Base-by-base conservation (phyloP, 2,888 invertebrate genomes). In the Axea sp. region DNA sequence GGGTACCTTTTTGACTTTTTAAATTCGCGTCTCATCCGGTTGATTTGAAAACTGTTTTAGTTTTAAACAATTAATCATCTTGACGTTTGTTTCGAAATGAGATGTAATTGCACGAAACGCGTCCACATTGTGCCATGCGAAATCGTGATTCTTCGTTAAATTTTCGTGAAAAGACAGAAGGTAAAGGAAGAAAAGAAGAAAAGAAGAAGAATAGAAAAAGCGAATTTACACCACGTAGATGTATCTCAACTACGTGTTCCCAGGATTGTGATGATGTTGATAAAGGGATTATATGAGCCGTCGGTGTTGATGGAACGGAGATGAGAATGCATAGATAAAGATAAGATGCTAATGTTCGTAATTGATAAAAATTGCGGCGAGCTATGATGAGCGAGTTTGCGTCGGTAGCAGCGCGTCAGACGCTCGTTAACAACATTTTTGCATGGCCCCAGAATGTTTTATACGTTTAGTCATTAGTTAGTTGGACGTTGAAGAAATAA, bases 251-350 rank as follows among this genome's bases (percentile, higher is more conserved):
- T 15, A 45, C 39, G 41, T 43, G 41, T 65, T 67, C 33, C 28
- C 33, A 57, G 57, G 57, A 41, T 49, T 49, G 31, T 41, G 59
- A 68, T 51, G 49, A 59, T 68, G 68, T 68, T 69, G 60, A 69
- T 69, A 59, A 60, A 51, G 53, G 53, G 59, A 47, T 68, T 68
- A 41, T 49, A 57, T 51, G 68, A 69, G 33, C 35, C 60, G 53
- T 55, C 47, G 60, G 69, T 69, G 60, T 69, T 69, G 60, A 69
- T 69, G 69, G 53, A 69, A 55, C 53, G 69, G 55, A 69, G 69
- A 69, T 69, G 69, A 69, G 69, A 69, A 62, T 69, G 69, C 60
- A 62, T 53, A 69, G 69, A 69, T 69, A 69, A 62, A 60, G 69
- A 69, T 69, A 69, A 69, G 69, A 69, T 62, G 60, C 60, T 69